Evolutionary conservation across 1,140 invertebrate species (phyloP).

Genomic region (Plectrocnemia conspersa): DNA sequence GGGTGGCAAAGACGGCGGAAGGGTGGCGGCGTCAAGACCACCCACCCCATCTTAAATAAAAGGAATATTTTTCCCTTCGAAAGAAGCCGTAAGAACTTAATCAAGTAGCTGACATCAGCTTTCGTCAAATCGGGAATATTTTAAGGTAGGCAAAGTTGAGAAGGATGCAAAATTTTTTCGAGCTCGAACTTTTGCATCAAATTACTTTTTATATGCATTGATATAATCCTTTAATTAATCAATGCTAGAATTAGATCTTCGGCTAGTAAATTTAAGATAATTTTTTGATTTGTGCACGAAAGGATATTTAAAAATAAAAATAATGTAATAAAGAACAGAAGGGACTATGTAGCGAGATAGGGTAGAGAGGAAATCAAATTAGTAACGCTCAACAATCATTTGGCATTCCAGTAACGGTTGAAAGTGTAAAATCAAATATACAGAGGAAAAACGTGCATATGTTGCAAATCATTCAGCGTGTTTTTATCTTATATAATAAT

Average conservation of each 20-base stretch:
- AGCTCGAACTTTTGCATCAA: constrained; percentile 13
- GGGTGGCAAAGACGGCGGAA: constrained; percentile 11
- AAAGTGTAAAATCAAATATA: constrained; percentile 20
- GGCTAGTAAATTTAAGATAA: too few species aligned
- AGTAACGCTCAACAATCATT: constrained; percentile 29
- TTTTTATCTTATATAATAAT: background rate
- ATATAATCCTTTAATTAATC: too few species aligned
- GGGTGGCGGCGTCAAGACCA: constrained; percentile 8
- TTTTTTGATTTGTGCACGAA: constrained; percentile 36
- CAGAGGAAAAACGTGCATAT: constrained; percentile 26
- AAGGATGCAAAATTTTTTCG: constrained; percentile 27
- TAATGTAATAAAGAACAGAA: constrained; percentile 36
- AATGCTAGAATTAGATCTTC: too few species aligned
- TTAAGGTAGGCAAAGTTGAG: constrained; percentile 30
- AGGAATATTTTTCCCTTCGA: constrained; percentile 35
- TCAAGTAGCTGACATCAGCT: constrained; percentile 37
- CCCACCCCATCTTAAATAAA: constrained; percentile 32
- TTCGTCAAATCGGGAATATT: constrained; percentile 31
- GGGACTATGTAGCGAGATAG: constrained; percentile 18
- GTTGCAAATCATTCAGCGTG: background rate
- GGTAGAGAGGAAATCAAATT: constrained; percentile 32
- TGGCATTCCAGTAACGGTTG: constrained; percentile 11
- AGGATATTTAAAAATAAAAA: constrained; percentile 36
- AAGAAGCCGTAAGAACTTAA: constrained; percentile 35
- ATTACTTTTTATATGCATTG: too few species aligned